Conservation (phyloP, 2,888 invertebrate species). For the Lissocephala sabroskyi region DNA sequence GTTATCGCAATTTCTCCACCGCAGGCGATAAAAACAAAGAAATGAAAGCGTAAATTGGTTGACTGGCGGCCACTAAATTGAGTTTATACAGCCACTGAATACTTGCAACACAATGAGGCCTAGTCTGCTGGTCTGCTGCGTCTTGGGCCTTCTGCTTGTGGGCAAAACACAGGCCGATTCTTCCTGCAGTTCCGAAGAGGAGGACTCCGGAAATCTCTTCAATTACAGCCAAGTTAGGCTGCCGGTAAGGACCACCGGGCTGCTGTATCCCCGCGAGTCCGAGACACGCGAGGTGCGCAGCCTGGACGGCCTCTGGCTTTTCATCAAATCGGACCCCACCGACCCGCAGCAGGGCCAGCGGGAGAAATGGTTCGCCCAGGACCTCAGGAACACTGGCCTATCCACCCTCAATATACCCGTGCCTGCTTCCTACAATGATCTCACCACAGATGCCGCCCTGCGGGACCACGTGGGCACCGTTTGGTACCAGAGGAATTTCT, state of each 20-base stretch:
- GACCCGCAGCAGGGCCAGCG: constrained; percentile 82
- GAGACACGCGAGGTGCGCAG: constrained; percentile 84
- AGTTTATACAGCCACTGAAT: too few relatives aligned
- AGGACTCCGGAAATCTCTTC: background rate
- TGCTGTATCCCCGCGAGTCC: constrained; percentile 77
- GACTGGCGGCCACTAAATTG: too few relatives aligned
- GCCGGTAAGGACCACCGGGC: constrained; percentile 49
- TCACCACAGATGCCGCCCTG: constrained; percentile 81
- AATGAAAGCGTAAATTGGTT: too few relatives aligned
- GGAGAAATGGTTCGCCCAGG: constrained; percentile 82
- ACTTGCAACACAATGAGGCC: too few relatives aligned
- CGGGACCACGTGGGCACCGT: constrained; percentile 97
- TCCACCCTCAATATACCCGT: constrained; percentile 91
- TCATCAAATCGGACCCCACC: constrained; percentile 80
- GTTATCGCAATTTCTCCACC: too few relatives aligned
- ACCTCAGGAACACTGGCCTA: constrained; percentile 77
- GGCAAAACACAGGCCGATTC: too few relatives aligned
- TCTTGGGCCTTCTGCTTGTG: too few relatives aligned
- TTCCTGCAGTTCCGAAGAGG: background rate
- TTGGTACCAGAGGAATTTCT: constrained; percentile 94
- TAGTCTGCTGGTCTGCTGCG: too few relatives aligned
- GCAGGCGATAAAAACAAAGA: too few relatives aligned
- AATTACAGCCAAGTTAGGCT: constrained; percentile 13
- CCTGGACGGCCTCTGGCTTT: constrained; percentile 94
- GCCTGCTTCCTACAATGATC: constrained; percentile 95